Evolutionary conservation across 2,113 vertebrate genomes (phyloP).

Genomic region (Marmota flaviventris): DNA sequence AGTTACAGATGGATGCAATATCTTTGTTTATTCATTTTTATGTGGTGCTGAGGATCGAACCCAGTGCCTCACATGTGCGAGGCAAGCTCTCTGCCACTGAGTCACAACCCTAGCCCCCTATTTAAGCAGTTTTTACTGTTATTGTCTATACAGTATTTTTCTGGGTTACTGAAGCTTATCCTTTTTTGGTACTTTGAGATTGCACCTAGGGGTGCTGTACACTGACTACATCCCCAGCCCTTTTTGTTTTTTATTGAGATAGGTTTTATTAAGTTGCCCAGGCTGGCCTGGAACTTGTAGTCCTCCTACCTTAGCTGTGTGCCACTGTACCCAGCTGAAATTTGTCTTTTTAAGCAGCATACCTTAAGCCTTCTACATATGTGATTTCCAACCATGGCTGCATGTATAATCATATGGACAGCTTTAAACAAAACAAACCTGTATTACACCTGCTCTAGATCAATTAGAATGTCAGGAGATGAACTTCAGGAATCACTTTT

Average conservation of each 20-base stretch:
- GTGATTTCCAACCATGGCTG: not conserved
- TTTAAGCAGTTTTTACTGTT: slow-evolving; percentile 54
- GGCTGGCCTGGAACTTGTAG: too few species aligned
- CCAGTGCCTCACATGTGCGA: too few species aligned
- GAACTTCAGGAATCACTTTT: not conserved
- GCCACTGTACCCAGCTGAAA: not conserved
- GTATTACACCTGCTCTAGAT: not conserved
- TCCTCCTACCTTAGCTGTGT: too few species aligned
- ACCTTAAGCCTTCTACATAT: slow-evolving; percentile 9
- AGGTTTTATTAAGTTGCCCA: too few species aligned
- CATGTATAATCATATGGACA: not conserved
- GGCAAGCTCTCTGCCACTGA: too few species aligned
- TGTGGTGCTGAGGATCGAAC: too few species aligned
- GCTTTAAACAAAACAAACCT: slow-evolving; percentile 46
- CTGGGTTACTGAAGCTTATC: slow-evolving; percentile 35
- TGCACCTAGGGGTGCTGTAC: too few species aligned
- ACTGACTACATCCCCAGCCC: too few species aligned
- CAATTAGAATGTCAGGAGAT: not conserved
- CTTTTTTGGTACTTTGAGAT: not conserved
- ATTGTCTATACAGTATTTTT: slow-evolving; percentile 57
- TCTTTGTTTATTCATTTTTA: too few species aligned
- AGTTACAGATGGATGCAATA: too few species aligned
- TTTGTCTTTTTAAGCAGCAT: slow-evolving; percentile 27
- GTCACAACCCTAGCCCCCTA: not conserved
- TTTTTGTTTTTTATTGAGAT: too few species aligned